Conservation (phyloP, 2,797 vertebrate species). For the Hoplostethus mediterraneus region DNA sequence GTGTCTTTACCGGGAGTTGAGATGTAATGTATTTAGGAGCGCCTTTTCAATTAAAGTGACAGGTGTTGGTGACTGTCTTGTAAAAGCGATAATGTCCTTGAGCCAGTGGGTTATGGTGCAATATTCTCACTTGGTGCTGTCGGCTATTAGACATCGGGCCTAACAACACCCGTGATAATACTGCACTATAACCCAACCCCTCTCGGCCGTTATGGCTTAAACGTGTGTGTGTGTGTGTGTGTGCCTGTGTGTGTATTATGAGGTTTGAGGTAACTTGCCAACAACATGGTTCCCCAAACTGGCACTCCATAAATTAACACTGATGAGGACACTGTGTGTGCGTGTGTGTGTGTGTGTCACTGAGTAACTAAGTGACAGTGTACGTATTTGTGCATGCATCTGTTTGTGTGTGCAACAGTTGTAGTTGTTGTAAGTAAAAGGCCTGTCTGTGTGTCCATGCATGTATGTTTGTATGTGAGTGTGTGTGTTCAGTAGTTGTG, state of each 20-base stretch:
- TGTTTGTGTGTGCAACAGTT: neutral
- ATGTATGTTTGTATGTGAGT: conserved; percentile 16
- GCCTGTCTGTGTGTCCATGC: conserved; percentile 19
- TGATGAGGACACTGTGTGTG: conserved; percentile 57
- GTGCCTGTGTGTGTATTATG: neutral
- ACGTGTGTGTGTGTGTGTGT: conserved; percentile 23
- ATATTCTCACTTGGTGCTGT: conserved; percentile 39
- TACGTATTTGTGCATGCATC: neutral
- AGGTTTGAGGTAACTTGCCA: conserved; percentile 33
- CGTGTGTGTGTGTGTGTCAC: neutral
- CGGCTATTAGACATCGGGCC: conserved; percentile 49
- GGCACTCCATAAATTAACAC: conserved; percentile 72
- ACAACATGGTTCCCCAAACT: conserved; percentile 51
- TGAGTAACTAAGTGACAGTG: too few relatives aligned
- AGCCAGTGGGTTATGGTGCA: conserved; percentile 36
- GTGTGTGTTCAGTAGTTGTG: conserved; percentile 1
- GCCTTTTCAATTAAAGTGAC: conserved; percentile 60
- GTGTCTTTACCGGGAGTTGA: conserved; percentile 21
- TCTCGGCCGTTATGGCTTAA: conserved; percentile 15
- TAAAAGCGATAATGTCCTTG: conserved; percentile 58
- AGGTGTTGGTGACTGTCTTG: conserved; percentile 44
- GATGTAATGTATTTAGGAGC: conserved; percentile 33
- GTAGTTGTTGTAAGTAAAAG: neutral
- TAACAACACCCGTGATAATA: conserved; percentile 60
- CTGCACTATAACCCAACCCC: conserved; percentile 44